phyloP scores from a whole-genome alignment of 2,113 vertebrate species.

The pig (Sus scrofa) region T2T-Sscrofa CM000821.6:9626501-9627000 shows the following conservation, averaged over 20 bases:
- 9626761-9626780: not conserved
- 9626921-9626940: not conserved
- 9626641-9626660: slow-evolving; percentile 72
- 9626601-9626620: slow-evolving; percentile 59
- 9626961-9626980: not conserved
- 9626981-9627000: not conserved
- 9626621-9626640: slow-evolving; percentile 42
- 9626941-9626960: not conserved
- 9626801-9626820: slow-evolving; percentile 3
- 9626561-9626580: slow-evolving; percentile 17
- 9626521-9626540: slow-evolving; percentile 27
- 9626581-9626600: not conserved
- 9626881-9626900: not conserved
- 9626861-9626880: not conserved
- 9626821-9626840: not conserved
- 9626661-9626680: slow-evolving; percentile 55
- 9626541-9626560: slow-evolving; percentile 67
- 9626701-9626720: slow-evolving; percentile 68
- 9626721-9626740: slow-evolving; percentile 57
- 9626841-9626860: not conserved
- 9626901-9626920: not conserved
- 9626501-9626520: slow-evolving; percentile 68
- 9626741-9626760: not conserved
- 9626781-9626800: not conserved
- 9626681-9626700: slow-evolving; percentile 67